These are phyloP conservation scores for Unio delphinus DNA, from an alignment of 2,888 invertebrate species.

Conservation along the genomic window DNA sequence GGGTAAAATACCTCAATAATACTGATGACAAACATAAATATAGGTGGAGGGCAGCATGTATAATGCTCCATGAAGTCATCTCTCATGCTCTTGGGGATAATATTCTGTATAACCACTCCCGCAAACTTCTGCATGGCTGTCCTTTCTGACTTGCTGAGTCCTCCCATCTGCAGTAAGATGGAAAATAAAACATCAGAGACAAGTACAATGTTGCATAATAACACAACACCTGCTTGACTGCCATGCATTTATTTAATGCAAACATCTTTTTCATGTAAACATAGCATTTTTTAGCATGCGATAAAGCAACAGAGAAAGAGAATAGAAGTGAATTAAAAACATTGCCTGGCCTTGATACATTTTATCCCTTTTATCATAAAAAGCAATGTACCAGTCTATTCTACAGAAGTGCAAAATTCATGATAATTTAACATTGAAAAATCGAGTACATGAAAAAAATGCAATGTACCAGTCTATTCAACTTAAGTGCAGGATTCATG, in stretches of 20 bases:
- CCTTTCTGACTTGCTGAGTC: slow-evolving; percentile 50
- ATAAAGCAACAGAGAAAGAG: too few relatives aligned
- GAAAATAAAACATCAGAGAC: background rate
- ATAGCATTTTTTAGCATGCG: too few relatives aligned
- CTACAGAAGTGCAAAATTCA: too few relatives aligned
- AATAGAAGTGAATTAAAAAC: too few relatives aligned
- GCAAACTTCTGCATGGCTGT: slow-evolving; percentile 60
- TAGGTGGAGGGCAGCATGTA: slow-evolving; percentile 89
- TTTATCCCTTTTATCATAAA: too few relatives aligned
- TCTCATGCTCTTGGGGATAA: slow-evolving; percentile 74
- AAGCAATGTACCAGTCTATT: too few relatives aligned
- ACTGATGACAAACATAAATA: slow-evolving; percentile 93
- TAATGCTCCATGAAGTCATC: slow-evolving; percentile 90
- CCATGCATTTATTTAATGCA: background rate
- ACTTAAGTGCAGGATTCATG: background rate
- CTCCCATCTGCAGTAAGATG: slow-evolving; percentile 29
- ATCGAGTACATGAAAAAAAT: background rate
- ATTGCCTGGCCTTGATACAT: too few relatives aligned
- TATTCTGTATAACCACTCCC: slow-evolving; percentile 67
- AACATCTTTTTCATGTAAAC: background rate
- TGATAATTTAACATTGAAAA: background rate
- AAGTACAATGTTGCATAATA: background rate
- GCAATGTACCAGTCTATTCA: too few relatives aligned
- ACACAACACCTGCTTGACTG: background rate
- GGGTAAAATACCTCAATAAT: slow-evolving; percentile 81